These are phyloP conservation scores for Myiozetetes cayanensis DNA, from an alignment of 2,113 vertebrate species.

Conservation along the genomic window DNA sequence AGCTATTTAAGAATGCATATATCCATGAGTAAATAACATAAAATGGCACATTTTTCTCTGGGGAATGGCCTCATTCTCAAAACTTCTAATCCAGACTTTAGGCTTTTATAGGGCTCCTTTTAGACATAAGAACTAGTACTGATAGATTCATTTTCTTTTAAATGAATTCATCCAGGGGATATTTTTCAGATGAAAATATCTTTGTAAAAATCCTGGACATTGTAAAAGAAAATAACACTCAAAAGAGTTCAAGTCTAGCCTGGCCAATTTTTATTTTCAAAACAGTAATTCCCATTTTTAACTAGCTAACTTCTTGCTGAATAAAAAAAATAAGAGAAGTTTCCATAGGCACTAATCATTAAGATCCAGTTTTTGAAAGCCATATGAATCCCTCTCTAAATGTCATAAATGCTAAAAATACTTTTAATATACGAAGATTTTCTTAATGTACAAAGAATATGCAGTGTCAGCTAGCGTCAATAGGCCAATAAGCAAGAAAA, in stretches of 20 bases:
- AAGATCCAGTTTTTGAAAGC: slow-evolving; percentile 7
- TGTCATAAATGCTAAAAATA: neutral
- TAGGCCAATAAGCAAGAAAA: neutral
- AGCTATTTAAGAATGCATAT: neutral
- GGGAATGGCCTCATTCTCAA: neutral
- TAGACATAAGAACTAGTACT: neutral
- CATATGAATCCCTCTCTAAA: neutral
- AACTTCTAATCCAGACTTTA: neutral
- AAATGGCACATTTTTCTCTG: neutral
- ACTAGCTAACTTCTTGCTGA: neutral
- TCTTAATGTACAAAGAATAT: neutral
- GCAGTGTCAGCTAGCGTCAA: neutral
- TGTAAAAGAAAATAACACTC: slow-evolving; percentile 27
- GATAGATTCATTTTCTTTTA: neutral
- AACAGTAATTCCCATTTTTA: neutral
- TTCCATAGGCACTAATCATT: neutral
- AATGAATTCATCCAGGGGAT: neutral
- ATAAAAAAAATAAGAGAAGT: neutral
- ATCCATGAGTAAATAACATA: neutral
- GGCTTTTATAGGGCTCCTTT: neutral
- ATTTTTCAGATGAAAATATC: neutral
- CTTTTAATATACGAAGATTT: neutral
- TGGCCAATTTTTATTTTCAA: slow-evolving; percentile 44
- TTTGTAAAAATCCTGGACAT: neutral
- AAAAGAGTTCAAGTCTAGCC: neutral